Conservation (phyloP, 2,113 vertebrate genomes). For the Mohoua ochrocephala region DNA sequence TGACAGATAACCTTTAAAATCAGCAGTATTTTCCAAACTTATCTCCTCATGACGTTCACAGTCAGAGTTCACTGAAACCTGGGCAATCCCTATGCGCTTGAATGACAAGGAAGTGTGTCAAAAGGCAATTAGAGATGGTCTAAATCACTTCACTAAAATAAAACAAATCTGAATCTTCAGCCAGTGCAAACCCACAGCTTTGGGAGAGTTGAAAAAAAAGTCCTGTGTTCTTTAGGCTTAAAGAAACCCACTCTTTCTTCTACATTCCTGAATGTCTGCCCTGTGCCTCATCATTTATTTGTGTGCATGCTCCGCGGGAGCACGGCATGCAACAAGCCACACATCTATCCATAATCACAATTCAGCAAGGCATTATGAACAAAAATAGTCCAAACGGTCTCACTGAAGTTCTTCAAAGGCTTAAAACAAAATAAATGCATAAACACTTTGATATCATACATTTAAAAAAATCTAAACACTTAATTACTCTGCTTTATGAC, state of each 20-base stretch:
- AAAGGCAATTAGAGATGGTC: not conserved
- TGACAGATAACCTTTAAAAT: conserved; percentile 54
- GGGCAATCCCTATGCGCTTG: not conserved
- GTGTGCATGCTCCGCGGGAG: not conserved
- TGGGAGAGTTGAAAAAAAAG: not conserved
- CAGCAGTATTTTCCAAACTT: conserved; percentile 37
- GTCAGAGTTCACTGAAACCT: not conserved
- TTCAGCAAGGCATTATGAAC: not conserved
- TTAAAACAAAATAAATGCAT: not conserved
- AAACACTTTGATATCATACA: not conserved
- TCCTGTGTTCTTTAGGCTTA: not conserved
- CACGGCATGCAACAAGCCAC: not conserved
- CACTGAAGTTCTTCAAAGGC: not conserved
- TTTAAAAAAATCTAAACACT: not conserved
- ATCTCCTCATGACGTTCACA: not conserved
- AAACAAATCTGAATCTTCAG: not conserved
- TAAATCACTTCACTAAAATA: not conserved
- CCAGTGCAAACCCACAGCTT: not conserved
- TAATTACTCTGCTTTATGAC: not conserved
- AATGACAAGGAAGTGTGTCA: not conserved
- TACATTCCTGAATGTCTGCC: not conserved
- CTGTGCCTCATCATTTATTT: not conserved
- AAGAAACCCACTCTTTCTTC: not conserved
- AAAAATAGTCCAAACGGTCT: not conserved
- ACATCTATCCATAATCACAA: not conserved